Evolutionary conservation across 2,797 vertebrate genomes (phyloP), one percentile per base, ranked within the genome.

Genomic region (Silurus lanzhouensis): DNA sequence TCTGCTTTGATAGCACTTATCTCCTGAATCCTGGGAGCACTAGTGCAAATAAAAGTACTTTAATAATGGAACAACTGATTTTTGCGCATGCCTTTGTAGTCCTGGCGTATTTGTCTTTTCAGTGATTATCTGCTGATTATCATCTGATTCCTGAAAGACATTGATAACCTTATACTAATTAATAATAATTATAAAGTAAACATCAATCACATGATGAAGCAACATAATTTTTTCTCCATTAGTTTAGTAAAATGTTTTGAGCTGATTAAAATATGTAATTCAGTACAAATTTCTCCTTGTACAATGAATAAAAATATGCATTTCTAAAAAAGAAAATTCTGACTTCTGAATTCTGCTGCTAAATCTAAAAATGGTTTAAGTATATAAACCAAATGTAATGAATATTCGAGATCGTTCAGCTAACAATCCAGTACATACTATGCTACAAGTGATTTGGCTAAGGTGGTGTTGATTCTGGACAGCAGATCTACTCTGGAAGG

Each of bases 1-100:
- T 87, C 67, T 63, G 82, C 68, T 85, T 83, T 87, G 84, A 89
- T 87, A 84, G 46, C 61, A 70, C 44, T 84, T 87, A 87, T 89
- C 88, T 86, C 68, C 68, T 22, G 57, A 22, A 58, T 78, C 75
- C 58, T 5, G 0, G 22, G 61, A 79, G 60, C 22, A 31, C 22
- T 67, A 46, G 22, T 38, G 9, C 72, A 70, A 85, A 85, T 55
- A 85, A 1, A 81, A 83, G 46, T 80, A 74, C 57, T 55, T n/a
- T 27, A 79, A 46, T 22, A 20, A 60, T 25, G 58, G 75, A 60
- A 77, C 55, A 77, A 44, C 19, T 3, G 57, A 60, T 31, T 60
- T 61, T 78, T 38, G 38, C 38, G 3, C 60, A 9, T 46, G 77
- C 10, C 38, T n/a, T 63, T 63, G 58, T 38, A 78, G 20, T 61